These are phyloP conservation scores for Amblyjoppa proteus DNA, from an alignment of 2,888 invertebrate genomes.

Conservation along the genomic window DNA sequence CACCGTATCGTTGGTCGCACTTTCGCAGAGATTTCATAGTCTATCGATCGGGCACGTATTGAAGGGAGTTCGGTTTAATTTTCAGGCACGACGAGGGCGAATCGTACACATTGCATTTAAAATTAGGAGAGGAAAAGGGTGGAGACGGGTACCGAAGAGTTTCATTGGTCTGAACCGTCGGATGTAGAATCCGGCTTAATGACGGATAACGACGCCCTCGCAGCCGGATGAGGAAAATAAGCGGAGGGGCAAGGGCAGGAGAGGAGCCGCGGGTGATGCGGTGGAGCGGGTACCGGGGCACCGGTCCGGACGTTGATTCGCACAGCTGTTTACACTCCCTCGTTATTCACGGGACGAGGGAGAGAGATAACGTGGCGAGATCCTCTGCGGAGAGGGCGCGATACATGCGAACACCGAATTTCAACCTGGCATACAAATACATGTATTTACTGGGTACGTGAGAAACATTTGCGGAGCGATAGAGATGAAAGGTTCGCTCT, in stretches of 20 bases:
- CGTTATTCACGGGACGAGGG: slow-evolving; percentile 33
- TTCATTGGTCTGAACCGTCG: background rate
- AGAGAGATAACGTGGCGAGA: background rate
- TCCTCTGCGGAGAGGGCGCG: background rate
- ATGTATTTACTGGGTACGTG: background rate
- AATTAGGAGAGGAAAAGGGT: background rate
- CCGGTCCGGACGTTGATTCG: slow-evolving; percentile 50
- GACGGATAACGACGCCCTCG: slow-evolving; percentile 45
- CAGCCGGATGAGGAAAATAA: slow-evolving; percentile 47
- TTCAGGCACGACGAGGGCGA: background rate
- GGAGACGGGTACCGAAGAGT: background rate
- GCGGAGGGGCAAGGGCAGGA: slow-evolving; percentile 36
- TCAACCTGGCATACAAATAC: background rate
- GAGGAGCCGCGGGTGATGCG: slow-evolving; percentile 6
- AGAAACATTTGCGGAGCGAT: slow-evolving; percentile 48
- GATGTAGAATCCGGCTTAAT: slow-evolving; percentile 48
- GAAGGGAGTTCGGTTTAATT: background rate
- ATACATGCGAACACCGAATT: slow-evolving; percentile 40
- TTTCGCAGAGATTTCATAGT: background rate
- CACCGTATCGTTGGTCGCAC: background rate
- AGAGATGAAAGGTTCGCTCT: slow-evolving; percentile 31
- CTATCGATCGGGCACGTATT: background rate
- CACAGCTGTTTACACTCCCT: slow-evolving; percentile 53
- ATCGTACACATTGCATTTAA: background rate
- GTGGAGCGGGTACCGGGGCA: slow-evolving; percentile 8